Evolutionary conservation across 2,888 invertebrate species (phyloP), one percentile per base, ranked within the genome.

Genomic region (Drosophila silvestris): DNA sequence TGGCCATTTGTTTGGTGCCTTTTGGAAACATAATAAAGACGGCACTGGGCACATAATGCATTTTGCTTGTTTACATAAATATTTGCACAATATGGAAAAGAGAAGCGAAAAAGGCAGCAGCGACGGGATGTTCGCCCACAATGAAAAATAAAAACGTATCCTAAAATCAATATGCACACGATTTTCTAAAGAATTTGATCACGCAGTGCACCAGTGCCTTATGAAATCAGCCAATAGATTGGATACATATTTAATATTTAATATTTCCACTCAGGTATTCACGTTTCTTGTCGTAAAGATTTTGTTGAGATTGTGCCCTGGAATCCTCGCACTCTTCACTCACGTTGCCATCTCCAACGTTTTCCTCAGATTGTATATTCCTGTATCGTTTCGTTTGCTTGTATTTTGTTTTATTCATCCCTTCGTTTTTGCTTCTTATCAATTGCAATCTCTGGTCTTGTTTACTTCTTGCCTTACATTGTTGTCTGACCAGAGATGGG

Each of bases 11-110:
- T 70, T 72, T 64, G 77, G 56, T 66, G 77, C 81, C 64, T 81
- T 79, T 77, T 77, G 51, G 61, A 79, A 79, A 81, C 68, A 81
- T 81, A 81, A 79, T 79, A 81, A 81, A 77, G 78, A 81, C 82
- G 61, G 79, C 69, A 67, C 68, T 73, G 81, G 78, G 78, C 79
- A 77, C 79, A 76, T 85, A 82, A 82, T 81, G 72, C 74, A 82
- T 71, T 82, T 87, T 77, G 54, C 73, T 71, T 83, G 81, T 83
- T 83, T 74, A 73, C 82, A 81, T 74, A 84, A 87, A 87, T 86
- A 76, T 86, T 83, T 70, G 71, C 71, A 65, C 39, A 75, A 65
- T 54, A 71, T 58, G 70, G 22, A 56, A 50, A 32, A 30, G 51
- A 39, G 28, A 51, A 52, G 26, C 32, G 19, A 10, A 26, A 19